phyloP scores from a whole-genome alignment of 2,113 vertebrate genomes.

The Furnarius figulus region DNA sequence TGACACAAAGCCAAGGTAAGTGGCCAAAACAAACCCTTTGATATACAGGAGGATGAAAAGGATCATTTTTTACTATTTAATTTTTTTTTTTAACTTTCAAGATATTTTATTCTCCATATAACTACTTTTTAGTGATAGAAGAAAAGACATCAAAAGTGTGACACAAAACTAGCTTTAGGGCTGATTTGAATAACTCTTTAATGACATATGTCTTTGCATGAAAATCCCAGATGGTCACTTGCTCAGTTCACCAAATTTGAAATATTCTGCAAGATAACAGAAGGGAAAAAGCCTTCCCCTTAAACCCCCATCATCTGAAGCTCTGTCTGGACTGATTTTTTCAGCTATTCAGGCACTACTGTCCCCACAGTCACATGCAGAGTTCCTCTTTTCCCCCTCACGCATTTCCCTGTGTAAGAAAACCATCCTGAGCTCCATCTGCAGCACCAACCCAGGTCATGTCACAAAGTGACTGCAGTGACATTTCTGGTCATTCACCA shows the following conservation, averaged over 20 bases:
- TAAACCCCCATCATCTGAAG: background rate
- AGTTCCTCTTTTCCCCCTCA: background rate
- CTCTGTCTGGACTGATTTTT: background rate
- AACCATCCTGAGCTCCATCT: background rate
- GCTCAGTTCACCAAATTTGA: background rate
- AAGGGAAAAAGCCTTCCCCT: background rate
- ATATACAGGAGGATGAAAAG: background rate
- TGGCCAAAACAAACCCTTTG: constrained; percentile 37
- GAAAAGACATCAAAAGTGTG: background rate
- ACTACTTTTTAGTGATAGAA: background rate
- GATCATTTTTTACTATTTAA: background rate
- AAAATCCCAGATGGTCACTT: background rate
- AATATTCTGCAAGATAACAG: background rate
- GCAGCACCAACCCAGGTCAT: background rate
- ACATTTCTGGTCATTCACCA: background rate
- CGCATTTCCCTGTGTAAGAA: background rate
- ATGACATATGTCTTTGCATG: background rate
- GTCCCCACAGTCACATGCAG: background rate
- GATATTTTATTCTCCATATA: background rate
- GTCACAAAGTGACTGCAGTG: background rate
- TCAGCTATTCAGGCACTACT: background rate
- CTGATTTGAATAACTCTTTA: background rate
- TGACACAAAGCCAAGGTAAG: background rate
- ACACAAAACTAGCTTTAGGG: background rate
- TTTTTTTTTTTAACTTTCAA: background rate